Base-by-base conservation (phyloP, 2,888 invertebrate species). In the Campopleginae sp. region DNA sequence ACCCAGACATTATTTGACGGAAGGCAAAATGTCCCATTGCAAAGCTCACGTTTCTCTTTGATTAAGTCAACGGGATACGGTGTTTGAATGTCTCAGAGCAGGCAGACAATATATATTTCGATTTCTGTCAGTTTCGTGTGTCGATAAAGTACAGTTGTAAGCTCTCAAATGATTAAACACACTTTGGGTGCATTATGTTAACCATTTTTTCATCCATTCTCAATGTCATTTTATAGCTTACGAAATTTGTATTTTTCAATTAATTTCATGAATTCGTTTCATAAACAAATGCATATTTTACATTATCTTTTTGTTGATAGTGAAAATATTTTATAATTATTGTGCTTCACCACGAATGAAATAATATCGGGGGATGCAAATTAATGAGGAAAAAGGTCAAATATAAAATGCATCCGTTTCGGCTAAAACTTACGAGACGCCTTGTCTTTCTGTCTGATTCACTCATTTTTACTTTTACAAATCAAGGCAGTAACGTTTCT, bases 1-100 rank as follows among this genome's bases (percentile, higher is more conserved):
- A 71, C 80, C 77, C 84, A 51, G 38, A 83, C 48, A 80, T 27
- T 17, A 42, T 74, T 80, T 74, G 77, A 85, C 82, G 71, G 70
- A 70, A 77, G 80, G 61, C 44, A 63, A 82, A 79, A 80, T 17
- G 82, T 72, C 83, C 65, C 19, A 54, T 46, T 48, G 71, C 79
- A 17, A 75, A 70, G 51, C 70, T 68, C 66, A 68, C 33, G 46
- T 48, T 83, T 54, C 42, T 58, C 58, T 75, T 63, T 75, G 48
- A 17, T 48, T 74, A 31, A 44, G 7, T 63, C 54, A 19, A 46
- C n/a, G 44, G 38, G 58, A 74, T 46, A 33, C 42, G 12, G 4
- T 58, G 23, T 38, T 46, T 14, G 23, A 42, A 58, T 72, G 42
- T 58, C 23, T 12, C 10, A 48, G 19, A 19, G n/a, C n/a, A n/a